A percentile compares a stretch with the other conserved stretches of the same genome.
phyloP scores from a whole-genome alignment of 2,797 vertebrate genomes.

The Urophycis tenuis region DNA sequence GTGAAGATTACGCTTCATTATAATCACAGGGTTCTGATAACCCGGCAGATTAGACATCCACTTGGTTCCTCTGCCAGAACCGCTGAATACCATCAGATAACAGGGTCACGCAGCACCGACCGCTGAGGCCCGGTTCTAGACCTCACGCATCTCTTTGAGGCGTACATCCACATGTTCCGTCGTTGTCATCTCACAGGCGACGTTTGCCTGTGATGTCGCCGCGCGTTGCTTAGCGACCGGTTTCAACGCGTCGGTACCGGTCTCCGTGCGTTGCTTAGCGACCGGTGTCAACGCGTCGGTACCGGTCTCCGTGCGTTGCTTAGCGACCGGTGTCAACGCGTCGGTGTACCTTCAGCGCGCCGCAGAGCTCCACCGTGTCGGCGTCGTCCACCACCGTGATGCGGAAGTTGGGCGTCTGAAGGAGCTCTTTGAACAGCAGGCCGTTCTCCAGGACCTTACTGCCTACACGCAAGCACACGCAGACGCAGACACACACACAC shows the following conservation, averaged over 20 bases:
- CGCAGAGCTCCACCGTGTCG: slow-evolving; percentile 88
- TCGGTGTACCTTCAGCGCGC: slow-evolving; percentile 83
- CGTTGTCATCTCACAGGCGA: not conserved
- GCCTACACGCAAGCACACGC: slow-evolving; percentile 58
- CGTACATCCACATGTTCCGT: not conserved
- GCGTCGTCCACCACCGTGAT: slow-evolving; percentile 88
- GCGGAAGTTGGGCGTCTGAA: slow-evolving; percentile 88
- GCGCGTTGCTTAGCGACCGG: too few relatives aligned
- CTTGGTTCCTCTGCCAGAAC: not conserved
- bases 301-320: too few relatives aligned
- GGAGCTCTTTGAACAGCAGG: slow-evolving; percentile 85
- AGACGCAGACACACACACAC: not conserved
- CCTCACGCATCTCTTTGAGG: not conserved
- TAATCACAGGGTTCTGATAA: not conserved
- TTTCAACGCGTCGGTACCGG: too few relatives aligned
- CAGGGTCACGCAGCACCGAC: not conserved
- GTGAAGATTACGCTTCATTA: not conserved
- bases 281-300: too few relatives aligned
- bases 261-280: too few relatives aligned
- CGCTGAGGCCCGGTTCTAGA: not conserved
- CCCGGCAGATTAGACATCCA: not conserved
- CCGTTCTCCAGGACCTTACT: slow-evolving; percentile 81
- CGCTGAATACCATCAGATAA: not conserved
- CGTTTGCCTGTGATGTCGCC: not conserved
- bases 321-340: not conserved